phyloP scores from a whole-genome alignment of 2,888 invertebrate genomes.

The Congeria kusceri region DNA sequence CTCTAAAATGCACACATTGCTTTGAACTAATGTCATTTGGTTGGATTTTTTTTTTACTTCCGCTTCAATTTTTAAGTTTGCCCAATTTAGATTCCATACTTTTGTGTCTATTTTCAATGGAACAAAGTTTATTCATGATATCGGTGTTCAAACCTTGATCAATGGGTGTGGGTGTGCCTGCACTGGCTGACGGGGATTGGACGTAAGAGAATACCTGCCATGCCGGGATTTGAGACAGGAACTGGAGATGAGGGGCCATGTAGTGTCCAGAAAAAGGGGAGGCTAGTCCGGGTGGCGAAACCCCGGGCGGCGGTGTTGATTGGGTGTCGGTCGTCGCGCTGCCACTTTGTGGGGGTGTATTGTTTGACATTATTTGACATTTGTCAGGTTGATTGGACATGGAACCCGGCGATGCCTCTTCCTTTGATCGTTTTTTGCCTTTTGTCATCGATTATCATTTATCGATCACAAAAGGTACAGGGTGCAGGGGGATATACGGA shows the following conservation, averaged over 20 bases:
- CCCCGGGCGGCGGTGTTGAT: not conserved
- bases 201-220: not conserved
- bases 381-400: not conserved
- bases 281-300: not conserved
- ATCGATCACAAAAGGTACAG: no score
- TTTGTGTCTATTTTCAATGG: constrained; percentile 14
- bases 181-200: not conserved
- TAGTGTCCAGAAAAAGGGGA: not conserved
- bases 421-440: constrained; percentile 8
- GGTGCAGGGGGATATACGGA: no score
- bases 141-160: not conserved
- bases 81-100: constrained; percentile 14
- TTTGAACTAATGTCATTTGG: constrained; percentile 1
- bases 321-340: not conserved
- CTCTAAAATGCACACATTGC: constrained; percentile 6
- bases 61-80: constrained; percentile 17
- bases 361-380: constrained; percentile 3
- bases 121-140: constrained; percentile 6
- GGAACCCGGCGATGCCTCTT: constrained; percentile 13
- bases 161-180: not conserved
- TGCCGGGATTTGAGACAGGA: not conserved
- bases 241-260: constrained; percentile 8
- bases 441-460: no score
- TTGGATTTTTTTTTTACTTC: not conserved
- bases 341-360: not conserved